These are phyloP conservation scores for Porphyrio hochstetteri DNA, from an alignment of 2,113 vertebrate species.

Conservation along the genomic window DNA sequence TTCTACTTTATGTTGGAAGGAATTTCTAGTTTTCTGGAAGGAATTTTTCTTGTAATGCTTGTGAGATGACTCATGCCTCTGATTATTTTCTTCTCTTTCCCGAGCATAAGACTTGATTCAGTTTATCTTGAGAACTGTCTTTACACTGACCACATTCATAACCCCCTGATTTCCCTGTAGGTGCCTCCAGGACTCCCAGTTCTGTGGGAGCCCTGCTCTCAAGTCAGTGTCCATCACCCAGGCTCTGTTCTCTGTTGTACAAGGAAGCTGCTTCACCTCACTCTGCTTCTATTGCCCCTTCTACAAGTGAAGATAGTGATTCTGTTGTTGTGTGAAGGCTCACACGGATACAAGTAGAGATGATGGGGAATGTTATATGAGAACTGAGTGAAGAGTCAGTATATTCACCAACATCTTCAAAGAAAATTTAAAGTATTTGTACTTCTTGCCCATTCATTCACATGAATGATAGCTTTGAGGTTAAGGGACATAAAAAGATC, in stretches of 20 bases:
- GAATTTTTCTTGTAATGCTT: neutral
- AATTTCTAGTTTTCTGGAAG: neutral
- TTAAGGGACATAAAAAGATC: neutral
- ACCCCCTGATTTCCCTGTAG: neutral
- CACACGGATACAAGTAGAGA: neutral
- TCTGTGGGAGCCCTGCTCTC: neutral
- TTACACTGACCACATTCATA: neutral
- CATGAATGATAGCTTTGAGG: neutral
- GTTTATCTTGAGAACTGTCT: neutral
- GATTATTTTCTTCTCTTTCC: neutral
- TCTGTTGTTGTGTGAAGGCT: neutral
- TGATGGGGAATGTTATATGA: neutral
- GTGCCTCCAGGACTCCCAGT: rapidly evolving
- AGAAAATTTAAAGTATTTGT: neutral
- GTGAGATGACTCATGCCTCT: neutral
- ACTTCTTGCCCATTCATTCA: neutral
- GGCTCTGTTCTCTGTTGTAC: neutral
- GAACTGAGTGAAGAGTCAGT: neutral
- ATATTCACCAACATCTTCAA: neutral
- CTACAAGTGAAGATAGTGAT: neutral
- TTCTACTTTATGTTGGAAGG: neutral
- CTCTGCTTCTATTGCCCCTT: neutral
- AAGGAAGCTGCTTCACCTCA: neutral
- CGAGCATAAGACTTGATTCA: neutral
- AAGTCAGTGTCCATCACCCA: neutral